Conservation (phyloP, 2,888 invertebrate genomes). For the Cheilosia scutellata region DNA sequence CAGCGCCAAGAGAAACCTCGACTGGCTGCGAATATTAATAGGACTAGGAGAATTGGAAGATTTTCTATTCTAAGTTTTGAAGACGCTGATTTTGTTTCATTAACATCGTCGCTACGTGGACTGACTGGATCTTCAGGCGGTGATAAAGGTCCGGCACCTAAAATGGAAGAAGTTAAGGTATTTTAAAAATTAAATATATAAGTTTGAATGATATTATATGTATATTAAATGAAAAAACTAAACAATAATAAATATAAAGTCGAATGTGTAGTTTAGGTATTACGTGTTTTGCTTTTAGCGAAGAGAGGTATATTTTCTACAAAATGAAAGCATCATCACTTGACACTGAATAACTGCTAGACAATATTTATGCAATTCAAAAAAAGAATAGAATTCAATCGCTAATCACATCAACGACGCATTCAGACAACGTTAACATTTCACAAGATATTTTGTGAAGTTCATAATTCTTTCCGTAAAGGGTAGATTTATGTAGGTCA, state of each 20-base stretch:
- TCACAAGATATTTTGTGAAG: no score
- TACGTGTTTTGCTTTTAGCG: no score
- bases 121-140: constrained; percentile 78
- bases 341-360: no score
- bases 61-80: constrained; percentile 69
- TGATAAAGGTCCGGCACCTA: constrained; percentile 78
- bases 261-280: no score
- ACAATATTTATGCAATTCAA: no score
- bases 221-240: not conserved
- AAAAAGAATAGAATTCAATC: no score
- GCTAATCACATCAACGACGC: no score
- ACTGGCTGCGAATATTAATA: constrained; percentile 60
- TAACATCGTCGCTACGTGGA: constrained; percentile 70
- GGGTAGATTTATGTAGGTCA: no score
- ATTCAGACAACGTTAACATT: no score
- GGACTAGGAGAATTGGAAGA: constrained; percentile 72
- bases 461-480: no score
- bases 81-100: constrained; percentile 54
- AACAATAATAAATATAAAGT: not conserved
- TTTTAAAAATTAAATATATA: not conserved
- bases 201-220: not conserved
- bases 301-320: no score
- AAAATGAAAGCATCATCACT: no score
- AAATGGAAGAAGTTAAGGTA: constrained; percentile 10
- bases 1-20: constrained; percentile 70